Conservation (phyloP, 2,113 vertebrate genomes). For the mouse (Mus musculus) region DNA sequence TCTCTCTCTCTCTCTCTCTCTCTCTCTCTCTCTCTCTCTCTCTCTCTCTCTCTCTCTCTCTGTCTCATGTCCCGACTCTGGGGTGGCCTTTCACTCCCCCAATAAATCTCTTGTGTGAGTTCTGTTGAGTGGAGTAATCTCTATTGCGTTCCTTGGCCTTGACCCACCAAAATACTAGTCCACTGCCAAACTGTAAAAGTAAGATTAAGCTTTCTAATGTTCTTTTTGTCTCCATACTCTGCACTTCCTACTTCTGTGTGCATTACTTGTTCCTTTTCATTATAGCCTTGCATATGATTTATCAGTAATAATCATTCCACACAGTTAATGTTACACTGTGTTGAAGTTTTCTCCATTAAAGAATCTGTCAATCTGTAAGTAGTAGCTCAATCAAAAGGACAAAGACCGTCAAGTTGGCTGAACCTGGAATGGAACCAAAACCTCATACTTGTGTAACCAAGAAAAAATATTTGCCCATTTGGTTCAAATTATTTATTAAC, state of each 20-base stretch:
- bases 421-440: neutral
- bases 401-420: neutral
- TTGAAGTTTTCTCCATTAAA: neutral
- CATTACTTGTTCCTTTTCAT: neutral
- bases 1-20: neutral
- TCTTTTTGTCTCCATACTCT: neutral
- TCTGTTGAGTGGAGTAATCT: neutral
- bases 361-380: neutral
- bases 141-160: neutral
- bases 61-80: neutral
- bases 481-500: neutral
- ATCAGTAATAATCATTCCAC: neutral
- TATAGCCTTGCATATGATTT: neutral
- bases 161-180: too few relatives aligned
- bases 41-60: neutral
- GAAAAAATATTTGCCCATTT: neutral
- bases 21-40: neutral
- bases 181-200: neutral
- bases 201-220: neutral
- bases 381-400: conserved; percentile 1
- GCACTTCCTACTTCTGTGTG: neutral
- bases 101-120: neutral
- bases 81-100: too few relatives aligned
- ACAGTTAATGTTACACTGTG: neutral
- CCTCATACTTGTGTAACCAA: neutral